Conservation (phyloP, 2,113 vertebrate species). For the Gymnogyps californianus region DNA sequence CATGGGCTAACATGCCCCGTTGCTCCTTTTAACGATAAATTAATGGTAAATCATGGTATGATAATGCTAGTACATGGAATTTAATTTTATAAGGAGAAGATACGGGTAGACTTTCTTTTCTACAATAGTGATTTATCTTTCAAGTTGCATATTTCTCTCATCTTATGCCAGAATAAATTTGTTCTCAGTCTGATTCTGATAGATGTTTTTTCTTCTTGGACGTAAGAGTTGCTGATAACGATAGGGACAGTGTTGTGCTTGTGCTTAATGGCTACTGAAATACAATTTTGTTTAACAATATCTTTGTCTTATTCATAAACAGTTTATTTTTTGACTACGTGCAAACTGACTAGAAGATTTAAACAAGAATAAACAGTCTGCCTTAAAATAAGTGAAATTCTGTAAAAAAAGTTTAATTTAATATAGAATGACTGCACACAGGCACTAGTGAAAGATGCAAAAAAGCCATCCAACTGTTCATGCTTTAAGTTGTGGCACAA, state of each 20-base stretch:
- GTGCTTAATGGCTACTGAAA: background rate
- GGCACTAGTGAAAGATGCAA: background rate
- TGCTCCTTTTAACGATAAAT: background rate
- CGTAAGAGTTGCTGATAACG: background rate
- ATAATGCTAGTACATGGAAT: background rate
- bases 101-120: background rate
- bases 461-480: background rate
- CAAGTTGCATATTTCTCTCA: background rate
- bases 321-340: background rate
- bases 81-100: background rate
- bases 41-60: background rate
- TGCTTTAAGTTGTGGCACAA: background rate
- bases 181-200: background rate
- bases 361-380: background rate
- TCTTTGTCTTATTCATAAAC: background rate
- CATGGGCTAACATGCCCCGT: background rate
- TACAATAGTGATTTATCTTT: background rate
- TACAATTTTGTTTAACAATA: background rate
- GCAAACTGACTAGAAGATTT: background rate
- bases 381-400: background rate
- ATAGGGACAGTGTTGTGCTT: background rate
- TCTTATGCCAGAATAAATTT: background rate
- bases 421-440: background rate
- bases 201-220: background rate
- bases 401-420: background rate